Conservation (phyloP, 2,797 vertebrate species). For the Pseudochirops cupreus region DNA sequence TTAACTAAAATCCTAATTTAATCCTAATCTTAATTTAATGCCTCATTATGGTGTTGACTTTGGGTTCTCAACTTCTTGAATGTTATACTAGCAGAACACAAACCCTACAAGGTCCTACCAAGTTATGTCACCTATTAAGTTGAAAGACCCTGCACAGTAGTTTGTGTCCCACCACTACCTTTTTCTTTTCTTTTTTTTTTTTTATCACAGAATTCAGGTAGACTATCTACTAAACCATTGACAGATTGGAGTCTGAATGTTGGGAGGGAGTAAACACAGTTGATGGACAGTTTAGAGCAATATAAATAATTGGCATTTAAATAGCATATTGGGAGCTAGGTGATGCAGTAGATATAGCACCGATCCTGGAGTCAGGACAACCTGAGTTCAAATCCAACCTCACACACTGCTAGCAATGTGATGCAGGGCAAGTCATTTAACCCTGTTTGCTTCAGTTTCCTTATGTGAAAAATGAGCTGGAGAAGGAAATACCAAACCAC, state of each 20-base stretch:
- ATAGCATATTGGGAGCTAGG: not conserved
- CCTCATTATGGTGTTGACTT: not conserved
- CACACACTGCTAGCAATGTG: not conserved
- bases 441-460: not conserved
- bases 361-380: not conserved
- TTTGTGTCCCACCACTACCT: not conserved
- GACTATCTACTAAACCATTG: not conserved
- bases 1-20: not conserved
- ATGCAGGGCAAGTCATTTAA: not conserved
- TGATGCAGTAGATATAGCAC: not conserved
- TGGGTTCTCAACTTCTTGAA: not conserved
- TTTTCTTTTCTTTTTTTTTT: too few species aligned
- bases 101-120: not conserved
- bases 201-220: not conserved
- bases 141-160: not conserved
- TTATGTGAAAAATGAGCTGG: not conserved
- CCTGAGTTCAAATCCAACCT: not conserved
- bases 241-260: not conserved
- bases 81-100: not conserved
- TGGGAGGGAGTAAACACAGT: not conserved
- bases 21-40: not conserved
- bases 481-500: not conserved
- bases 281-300: not conserved
- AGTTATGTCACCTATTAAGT: not conserved
- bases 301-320: not conserved